phyloP scores from a whole-genome alignment of 1,140 invertebrate species.

The Steinernema khuongi region DNA sequence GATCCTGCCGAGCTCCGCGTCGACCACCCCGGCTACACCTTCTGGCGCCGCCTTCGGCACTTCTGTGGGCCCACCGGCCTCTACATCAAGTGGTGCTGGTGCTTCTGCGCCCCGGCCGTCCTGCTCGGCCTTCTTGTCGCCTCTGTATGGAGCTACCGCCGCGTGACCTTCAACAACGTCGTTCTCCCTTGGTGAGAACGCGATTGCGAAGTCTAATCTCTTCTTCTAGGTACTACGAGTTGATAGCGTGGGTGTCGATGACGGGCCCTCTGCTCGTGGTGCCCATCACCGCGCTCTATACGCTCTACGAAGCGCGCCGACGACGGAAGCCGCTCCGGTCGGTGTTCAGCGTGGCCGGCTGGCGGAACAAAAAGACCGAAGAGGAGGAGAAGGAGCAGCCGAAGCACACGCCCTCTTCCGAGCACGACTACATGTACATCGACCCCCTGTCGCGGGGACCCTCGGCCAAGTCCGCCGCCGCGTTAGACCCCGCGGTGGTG shows the following conservation, averaged over 20 bases:
- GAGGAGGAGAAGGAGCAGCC: conserved; percentile 6
- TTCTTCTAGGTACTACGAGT: conserved; percentile 48
- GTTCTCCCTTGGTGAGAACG: conserved; percentile 47
- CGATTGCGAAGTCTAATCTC: no score
- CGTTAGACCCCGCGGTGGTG: background rate
- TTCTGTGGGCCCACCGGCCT: conserved; percentile 49
- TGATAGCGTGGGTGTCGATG: conserved; percentile 55
- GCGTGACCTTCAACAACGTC: conserved; percentile 45
- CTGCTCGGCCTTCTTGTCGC: conserved; percentile 41
- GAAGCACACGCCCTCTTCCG: background rate
- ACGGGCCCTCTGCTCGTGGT: conserved; percentile 48
- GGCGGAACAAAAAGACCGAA: background rate
- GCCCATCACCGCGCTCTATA: conserved; percentile 30
- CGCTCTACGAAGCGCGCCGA: conserved; percentile 2
- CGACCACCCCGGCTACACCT: background rate
- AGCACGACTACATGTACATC: conserved; percentile 7
- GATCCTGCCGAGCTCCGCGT: conserved; percentile 9
- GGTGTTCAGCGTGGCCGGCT: background rate
- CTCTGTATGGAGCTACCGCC: conserved; percentile 48
- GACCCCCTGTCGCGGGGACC: conserved; percentile 4
- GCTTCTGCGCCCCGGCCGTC: conserved; percentile 47
- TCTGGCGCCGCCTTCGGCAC: conserved; percentile 25
- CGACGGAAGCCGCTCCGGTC: background rate
- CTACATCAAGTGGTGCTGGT: conserved; percentile 54
- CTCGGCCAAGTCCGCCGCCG: background rate